Evolutionary conservation across 2,888 invertebrate genomes (phyloP).

Genomic region (Macaria liturata): DNA sequence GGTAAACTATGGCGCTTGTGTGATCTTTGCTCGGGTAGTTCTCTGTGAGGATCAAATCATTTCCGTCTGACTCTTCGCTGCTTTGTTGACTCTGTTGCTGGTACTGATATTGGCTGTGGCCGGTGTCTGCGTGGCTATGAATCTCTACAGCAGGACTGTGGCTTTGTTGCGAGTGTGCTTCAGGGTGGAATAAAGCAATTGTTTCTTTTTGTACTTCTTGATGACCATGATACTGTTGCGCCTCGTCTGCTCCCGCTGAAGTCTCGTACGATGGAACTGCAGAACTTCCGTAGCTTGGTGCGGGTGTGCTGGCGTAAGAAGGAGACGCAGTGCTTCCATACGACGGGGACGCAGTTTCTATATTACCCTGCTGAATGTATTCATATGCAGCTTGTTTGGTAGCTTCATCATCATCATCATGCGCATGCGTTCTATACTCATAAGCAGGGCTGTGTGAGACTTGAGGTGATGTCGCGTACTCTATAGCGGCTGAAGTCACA

Average conservation of each 20-base stretch:
- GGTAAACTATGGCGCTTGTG: slow-evolving; percentile 81
- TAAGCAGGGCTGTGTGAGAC: slow-evolving; percentile 26
- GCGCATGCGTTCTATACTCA: slow-evolving; percentile 25
- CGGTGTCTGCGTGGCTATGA: slow-evolving; percentile 46
- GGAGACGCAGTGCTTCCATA: not conserved
- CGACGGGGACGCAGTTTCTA: slow-evolving; percentile 30
- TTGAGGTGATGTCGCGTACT: slow-evolving; percentile 51
- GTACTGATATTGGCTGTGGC: slow-evolving; percentile 57
- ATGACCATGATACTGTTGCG: slow-evolving; percentile 50
- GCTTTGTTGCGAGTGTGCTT: slow-evolving; percentile 28
- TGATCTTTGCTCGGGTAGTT: slow-evolving; percentile 84
- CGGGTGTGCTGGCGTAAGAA: no score
- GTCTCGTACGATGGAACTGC: slow-evolving; percentile 34
- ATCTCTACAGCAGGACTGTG: slow-evolving; percentile 44
- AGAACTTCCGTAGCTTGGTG: no score
- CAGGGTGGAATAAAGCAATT: slow-evolving; percentile 50
- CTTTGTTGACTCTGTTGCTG: slow-evolving; percentile 46
- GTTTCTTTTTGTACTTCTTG: slow-evolving; percentile 52
- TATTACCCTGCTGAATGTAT: slow-evolving; percentile 28
- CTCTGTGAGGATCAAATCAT: slow-evolving; percentile 71
- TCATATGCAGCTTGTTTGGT: slow-evolving; percentile 37
- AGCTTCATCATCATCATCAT: slow-evolving; percentile 44
- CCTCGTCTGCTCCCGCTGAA: slow-evolving; percentile 28
- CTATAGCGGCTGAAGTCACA: slow-evolving; percentile 39
- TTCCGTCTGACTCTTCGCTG: slow-evolving; percentile 47